Evolutionary conservation across 64 coral and sea anemone genomes (phyloP).

Genomic region (Platygyra sinensis): DNA sequence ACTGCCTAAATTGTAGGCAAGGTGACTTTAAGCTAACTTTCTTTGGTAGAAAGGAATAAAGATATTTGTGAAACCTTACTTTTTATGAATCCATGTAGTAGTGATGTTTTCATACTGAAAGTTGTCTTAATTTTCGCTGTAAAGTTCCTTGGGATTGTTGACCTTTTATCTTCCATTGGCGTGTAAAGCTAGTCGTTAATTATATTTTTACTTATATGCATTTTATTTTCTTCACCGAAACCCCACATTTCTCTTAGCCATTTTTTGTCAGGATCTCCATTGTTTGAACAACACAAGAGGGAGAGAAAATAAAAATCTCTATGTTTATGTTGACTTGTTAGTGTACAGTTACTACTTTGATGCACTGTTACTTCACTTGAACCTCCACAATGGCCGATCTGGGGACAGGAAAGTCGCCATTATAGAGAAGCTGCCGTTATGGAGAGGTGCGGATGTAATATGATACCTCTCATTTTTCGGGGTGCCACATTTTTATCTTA

Average conservation of each 20-base stretch:
- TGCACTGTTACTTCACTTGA: no score
- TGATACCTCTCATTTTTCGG: no score
- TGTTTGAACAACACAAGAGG: not conserved
- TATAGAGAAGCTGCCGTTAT: no score
- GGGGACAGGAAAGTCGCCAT: no score
- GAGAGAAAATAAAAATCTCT: slow-evolving; percentile 4
- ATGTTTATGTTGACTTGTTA: not conserved
- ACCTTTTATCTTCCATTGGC: not conserved
- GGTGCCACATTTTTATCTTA: no score
- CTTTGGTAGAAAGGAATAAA: not conserved
- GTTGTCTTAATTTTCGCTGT: not conserved
- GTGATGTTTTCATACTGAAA: not conserved
- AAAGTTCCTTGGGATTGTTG: not conserved
- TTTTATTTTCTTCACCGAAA: slow-evolving; percentile 12
- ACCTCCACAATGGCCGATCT: no score
- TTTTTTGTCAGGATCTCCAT: not conserved
- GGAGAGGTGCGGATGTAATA: no score
- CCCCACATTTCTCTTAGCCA: not conserved
- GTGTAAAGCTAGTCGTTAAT: not conserved
- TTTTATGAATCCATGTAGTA: not conserved
- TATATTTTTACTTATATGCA: slow-evolving; percentile 7
- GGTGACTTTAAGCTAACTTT: not conserved
- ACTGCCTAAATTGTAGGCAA: not conserved
- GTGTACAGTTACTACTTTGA: not conserved
- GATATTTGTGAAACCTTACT: not conserved